Conservation (phyloP, 2,113 vertebrate species). For the Eptesicus fuscus region DNA sequence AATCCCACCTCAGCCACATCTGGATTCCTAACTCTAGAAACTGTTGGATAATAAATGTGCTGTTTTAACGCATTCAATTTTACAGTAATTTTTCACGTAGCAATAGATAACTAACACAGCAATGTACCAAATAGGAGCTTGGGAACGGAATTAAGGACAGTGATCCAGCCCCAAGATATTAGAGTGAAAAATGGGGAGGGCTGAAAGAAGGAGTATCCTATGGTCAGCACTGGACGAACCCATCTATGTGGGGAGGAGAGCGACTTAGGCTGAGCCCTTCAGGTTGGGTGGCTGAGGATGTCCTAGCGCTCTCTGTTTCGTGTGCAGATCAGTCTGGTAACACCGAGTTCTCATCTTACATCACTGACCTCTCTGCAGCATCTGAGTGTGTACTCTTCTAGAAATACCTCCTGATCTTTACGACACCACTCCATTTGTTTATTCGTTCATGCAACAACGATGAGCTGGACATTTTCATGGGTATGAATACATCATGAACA, state of each 20-base stretch:
- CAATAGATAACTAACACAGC: background rate
- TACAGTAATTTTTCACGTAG: background rate
- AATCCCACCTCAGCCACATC: background rate
- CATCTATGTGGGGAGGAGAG: accelerated
- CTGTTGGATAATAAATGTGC: background rate
- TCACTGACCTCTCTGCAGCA: background rate
- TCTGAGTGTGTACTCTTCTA: background rate
- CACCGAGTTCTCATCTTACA: background rate
- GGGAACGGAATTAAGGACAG: background rate
- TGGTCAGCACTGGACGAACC: background rate
- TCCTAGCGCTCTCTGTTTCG: background rate
- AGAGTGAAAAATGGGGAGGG: background rate
- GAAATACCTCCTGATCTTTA: constrained; percentile 55
- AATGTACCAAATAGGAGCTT: background rate
- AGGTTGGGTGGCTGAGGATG: background rate
- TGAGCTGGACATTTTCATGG: background rate
- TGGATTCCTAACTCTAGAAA: background rate
- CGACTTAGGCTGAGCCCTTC: background rate
- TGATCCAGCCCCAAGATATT: background rate
- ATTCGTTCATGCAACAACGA: background rate
- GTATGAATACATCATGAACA: background rate
- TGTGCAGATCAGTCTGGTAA: background rate
- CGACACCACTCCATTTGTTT: background rate
- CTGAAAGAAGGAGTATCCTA: background rate
- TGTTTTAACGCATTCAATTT: background rate